Percentiles rank a stretch among this genome's conserved stretches.
Evolutionary conservation across 2,113 vertebrate species (phyloP).

Genomic region (Phrynocephalus versicolor): DNA sequence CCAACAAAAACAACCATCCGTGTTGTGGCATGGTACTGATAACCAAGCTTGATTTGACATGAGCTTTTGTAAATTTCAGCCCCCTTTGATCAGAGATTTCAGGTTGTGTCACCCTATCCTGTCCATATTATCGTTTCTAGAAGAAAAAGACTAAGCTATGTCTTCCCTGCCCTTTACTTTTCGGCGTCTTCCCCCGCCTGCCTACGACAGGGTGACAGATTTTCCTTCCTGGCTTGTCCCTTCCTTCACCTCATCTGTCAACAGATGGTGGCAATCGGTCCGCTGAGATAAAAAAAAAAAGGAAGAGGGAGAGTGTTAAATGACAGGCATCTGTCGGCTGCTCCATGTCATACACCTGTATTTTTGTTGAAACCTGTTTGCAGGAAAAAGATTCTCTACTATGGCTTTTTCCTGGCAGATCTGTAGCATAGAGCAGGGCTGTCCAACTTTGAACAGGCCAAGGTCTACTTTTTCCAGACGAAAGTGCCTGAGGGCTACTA

Average conservation of each 20-base stretch:
- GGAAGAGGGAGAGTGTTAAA: background rate
- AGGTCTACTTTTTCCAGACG: too few relatives aligned
- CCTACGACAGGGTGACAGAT: too few relatives aligned
- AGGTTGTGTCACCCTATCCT: too few relatives aligned
- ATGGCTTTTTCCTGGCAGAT: background rate
- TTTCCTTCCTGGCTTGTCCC: background rate
- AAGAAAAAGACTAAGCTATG: too few relatives aligned
- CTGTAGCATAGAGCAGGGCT: too few relatives aligned
- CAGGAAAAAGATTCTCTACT: background rate
- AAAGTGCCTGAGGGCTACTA: too few relatives aligned
- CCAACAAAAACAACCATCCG: background rate
- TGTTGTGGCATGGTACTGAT: background rate
- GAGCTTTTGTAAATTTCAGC: background rate
- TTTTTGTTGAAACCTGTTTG: background rate
- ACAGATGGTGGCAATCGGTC: background rate
- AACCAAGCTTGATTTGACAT: background rate
- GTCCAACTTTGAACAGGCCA: too few relatives aligned
- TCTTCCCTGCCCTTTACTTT: too few relatives aligned
- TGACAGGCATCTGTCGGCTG: background rate
- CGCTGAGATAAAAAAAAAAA: background rate
- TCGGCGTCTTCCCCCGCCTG: background rate
- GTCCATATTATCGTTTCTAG: too few relatives aligned
- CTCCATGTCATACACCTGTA: background rate
- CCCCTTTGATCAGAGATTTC: background rate
- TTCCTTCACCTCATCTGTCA: background rate